phyloP scores from a whole-genome alignment of 2,888 invertebrate species.

The Himalopsyche kuldschensis region DNA sequence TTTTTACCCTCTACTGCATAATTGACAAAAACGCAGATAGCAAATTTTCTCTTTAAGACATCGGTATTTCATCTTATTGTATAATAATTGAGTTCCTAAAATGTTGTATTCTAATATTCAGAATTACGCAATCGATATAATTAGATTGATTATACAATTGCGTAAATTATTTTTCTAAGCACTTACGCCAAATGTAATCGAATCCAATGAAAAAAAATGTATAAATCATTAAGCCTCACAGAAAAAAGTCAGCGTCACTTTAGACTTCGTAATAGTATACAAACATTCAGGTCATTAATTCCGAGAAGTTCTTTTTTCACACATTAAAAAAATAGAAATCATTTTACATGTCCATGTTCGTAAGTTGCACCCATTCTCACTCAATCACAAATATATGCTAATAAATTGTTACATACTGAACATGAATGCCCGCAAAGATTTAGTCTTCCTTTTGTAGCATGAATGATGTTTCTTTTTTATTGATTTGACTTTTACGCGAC shows the following conservation, averaged over 20 bases:
- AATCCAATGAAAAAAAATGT: too few species aligned
- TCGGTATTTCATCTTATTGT: too few species aligned
- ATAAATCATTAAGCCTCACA: background rate
- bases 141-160: too few species aligned
- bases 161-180: too few species aligned
- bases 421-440: background rate
- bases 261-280: background rate
- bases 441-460: background rate
- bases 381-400: slow-evolving; percentile 1
- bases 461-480: background rate
- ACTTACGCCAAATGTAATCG: too few species aligned
- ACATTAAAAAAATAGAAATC: background rate
- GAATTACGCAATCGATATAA: too few species aligned
- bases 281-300: background rate
- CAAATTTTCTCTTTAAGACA: too few species aligned
- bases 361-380: background rate
- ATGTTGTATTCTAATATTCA: too few species aligned
- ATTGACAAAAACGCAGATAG: too few species aligned
- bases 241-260: background rate
- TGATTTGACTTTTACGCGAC: too few species aligned
- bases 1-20: too few species aligned
- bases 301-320: background rate
- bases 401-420: slow-evolving; percentile 1
- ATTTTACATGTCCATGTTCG: background rate
- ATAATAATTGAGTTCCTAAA: too few species aligned